Base-by-base conservation (phyloP, 2,797 vertebrate species). In the Lutjanus campechanus region DNA sequence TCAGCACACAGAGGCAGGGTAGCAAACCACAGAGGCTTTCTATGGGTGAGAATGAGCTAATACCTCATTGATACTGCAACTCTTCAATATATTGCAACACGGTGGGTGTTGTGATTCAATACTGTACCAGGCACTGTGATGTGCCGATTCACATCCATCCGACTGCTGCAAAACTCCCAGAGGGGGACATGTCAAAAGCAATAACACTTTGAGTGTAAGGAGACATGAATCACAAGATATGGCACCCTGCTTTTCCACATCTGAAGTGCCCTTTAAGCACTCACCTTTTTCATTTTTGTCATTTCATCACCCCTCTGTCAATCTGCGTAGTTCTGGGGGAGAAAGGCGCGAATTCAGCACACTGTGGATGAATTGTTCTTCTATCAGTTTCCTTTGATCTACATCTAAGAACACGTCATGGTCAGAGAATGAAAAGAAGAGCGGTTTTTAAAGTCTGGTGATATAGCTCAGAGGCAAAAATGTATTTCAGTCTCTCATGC, bases 101-200 rank as follows among this genome's bases (percentile, higher is more conserved):
- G 66, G 67, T 49, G 15, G 25, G 25, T 16, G 22, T 25, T 69
- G 55, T 25, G 66, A 87, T 82, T 70, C 17, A 68, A 13, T 56
- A 66, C 55, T 68, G n/a, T 66, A 65, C 68, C 70, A 20, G 54
- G 54, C 29, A 22, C n/a, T 56, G 25, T 50, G 77, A 85, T 58
- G 75, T 46, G 58, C 66, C 66, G 70, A 72, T 79, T 74, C 79
- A 81, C 81, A 82, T 77, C 79, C 58, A 70, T 86, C 50, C 72
- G 69, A 79, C 76, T 70, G 80, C 64, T 61, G 71, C 78, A 82
- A 78, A 73, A 78, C 60, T 73, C 49, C 80, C 82, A 75, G 70
- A 76, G 65, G 79, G 76, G 16, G 73, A 75, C 73, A n/a, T 76
- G 85, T 87, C 89, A 89, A 62, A 90, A 73, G 69, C 43, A 56